Conservation (phyloP, 1,140 invertebrate genomes). For the Propsilocerus akamusi region DNA sequence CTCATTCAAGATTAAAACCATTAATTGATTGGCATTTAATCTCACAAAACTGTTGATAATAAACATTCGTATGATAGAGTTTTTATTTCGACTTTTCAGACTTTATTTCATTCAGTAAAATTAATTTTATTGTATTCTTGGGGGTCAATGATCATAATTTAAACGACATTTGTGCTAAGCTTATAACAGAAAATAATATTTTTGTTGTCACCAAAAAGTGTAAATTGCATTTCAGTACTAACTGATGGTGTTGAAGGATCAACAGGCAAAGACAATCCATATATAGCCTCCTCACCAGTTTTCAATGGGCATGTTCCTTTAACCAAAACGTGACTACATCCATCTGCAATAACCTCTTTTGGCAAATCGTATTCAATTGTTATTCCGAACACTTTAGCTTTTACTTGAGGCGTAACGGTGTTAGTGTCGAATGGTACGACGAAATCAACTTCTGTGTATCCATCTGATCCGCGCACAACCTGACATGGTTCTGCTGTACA, state of each 20-base stretch:
- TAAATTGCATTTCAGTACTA: background rate
- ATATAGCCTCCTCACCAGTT: background rate
- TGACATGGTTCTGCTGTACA: background rate
- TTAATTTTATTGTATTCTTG: too few relatives aligned
- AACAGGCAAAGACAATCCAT: background rate
- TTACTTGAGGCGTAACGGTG: background rate
- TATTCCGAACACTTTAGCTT: background rate
- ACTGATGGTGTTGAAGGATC: background rate
- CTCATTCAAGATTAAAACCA: too few relatives aligned
- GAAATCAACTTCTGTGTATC: background rate
- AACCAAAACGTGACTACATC: background rate
- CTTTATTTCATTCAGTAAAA: too few relatives aligned
- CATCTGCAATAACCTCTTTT: background rate
- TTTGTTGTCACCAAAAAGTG: background rate
- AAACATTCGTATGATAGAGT: too few relatives aligned
- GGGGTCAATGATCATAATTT: too few relatives aligned
- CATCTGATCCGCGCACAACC: background rate
- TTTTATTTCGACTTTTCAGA: too few relatives aligned
- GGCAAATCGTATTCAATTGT: background rate
- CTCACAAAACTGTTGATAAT: too few relatives aligned
- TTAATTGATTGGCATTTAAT: too few relatives aligned
- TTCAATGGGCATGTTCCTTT: background rate
- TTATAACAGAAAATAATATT: background rate
- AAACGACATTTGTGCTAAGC: too few relatives aligned
- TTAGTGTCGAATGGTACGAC: background rate